Evolutionary conservation across 2,888 invertebrate genomes (phyloP).

Genomic region (Ectropis crepuscularia): DNA sequence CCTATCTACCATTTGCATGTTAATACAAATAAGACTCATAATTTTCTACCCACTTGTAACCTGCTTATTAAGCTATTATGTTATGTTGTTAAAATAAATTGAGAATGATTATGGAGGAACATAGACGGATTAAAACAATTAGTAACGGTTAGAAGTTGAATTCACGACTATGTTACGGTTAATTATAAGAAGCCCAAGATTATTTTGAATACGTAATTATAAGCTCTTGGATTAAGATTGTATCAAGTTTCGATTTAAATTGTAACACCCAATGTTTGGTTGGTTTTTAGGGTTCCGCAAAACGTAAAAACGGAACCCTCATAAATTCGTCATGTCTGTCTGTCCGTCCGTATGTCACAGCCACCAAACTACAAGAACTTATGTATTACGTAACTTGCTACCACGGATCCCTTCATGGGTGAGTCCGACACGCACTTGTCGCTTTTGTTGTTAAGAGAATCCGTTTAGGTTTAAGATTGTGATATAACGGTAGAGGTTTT

Average conservation of each 20-base stretch:
- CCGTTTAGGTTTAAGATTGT: no score
- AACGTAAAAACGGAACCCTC: no score
- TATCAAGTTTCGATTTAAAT: background rate
- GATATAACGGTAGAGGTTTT: no score
- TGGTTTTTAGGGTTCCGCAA: no score
- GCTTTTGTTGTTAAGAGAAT: no score
- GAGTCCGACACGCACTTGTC: no score
- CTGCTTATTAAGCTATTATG: constrained; percentile 32
- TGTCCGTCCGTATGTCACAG: no score
- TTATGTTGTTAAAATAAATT: constrained; percentile 40
- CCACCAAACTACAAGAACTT: no score
- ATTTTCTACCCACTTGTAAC: constrained; percentile 19
- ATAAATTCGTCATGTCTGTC: no score
- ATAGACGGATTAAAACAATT: constrained; percentile 25
- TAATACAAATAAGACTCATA: constrained; percentile 17
- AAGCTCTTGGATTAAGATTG: background rate
- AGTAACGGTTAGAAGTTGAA: constrained; percentile 18
- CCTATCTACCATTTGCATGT: background rate
- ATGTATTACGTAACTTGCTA: no score
- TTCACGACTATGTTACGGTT: constrained; percentile 23
- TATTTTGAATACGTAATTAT: constrained; percentile 6
- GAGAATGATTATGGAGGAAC: constrained; percentile 29
- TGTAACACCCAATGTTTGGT: background rate
- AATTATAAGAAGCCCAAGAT: constrained; percentile 2
- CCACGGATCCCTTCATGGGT: no score